Conservation (phyloP, 2,888 invertebrate species). For the Spilosoma lubricipeda region DNA sequence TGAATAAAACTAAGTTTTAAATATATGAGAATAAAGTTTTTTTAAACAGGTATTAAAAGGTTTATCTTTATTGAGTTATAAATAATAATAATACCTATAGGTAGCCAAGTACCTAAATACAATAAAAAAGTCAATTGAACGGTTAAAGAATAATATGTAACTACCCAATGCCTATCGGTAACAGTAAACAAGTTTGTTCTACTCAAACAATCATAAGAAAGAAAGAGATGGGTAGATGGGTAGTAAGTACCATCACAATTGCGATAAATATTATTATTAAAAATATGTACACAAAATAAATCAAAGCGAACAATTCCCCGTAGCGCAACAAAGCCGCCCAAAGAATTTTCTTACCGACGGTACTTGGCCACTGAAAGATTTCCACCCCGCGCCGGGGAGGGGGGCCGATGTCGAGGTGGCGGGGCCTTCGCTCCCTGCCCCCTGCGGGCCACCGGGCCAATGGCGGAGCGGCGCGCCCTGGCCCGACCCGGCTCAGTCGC, state of each 20-base stretch:
- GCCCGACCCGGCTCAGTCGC: slow-evolving; percentile 85
- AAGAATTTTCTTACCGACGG: slow-evolving; percentile 76
- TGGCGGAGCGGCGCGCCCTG: slow-evolving; percentile 83
- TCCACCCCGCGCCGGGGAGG: slow-evolving; percentile 69
- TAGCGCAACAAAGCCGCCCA: slow-evolving; percentile 47
- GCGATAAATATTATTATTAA: slow-evolving; percentile 32
- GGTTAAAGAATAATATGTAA: background rate
- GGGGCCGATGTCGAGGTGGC: slow-evolving; percentile 80
- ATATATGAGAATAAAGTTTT: no score
- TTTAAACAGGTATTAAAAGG: no score
- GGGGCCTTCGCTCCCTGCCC: slow-evolving; percentile 85
- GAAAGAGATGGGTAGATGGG: slow-evolving; percentile 41
- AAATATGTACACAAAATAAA: slow-evolving; percentile 39
- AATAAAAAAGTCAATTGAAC: background rate
- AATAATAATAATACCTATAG: no score
- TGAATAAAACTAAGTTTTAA: no score
- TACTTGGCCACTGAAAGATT: slow-evolving; percentile 82
- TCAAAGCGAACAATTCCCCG: slow-evolving; percentile 30
- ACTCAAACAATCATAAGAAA: slow-evolving; percentile 29
- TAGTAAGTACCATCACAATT: slow-evolving; percentile 11
- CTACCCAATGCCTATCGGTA: background rate
- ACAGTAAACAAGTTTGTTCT: slow-evolving; percentile 30
- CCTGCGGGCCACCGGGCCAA: slow-evolving; percentile 85
- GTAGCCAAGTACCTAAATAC: background rate
- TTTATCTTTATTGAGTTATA: no score